Conservation (phyloP, 2,113 vertebrate genomes). For the Rousettus leschenaultii region DNA sequence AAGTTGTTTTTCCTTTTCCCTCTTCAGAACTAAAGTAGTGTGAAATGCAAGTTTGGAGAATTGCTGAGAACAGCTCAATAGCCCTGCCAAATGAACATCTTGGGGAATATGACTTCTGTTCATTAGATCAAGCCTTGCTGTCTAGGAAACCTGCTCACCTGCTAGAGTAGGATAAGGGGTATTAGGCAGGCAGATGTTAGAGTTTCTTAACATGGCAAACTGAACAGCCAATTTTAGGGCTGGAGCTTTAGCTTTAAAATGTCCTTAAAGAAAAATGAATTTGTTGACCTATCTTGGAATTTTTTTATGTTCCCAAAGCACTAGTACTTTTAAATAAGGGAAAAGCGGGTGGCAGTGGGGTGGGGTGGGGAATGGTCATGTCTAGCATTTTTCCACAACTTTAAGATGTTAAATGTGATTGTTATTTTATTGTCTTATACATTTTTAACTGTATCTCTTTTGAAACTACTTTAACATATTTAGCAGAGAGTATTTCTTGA, state of each 20-base stretch:
- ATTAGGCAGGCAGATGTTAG: background rate
- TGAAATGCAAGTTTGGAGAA: conserved; percentile 60
- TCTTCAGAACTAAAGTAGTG: conserved; percentile 48
- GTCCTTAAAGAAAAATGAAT: background rate
- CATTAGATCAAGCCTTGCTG: conserved; percentile 51
- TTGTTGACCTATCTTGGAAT: background rate
- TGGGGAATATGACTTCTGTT: conserved; percentile 41
- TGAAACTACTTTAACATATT: background rate
- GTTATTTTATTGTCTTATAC: background rate
- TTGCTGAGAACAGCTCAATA: conserved; percentile 58
- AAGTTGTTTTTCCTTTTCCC: background rate
- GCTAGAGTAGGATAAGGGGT: background rate
- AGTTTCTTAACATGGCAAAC: background rate
- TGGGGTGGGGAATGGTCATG: background rate
- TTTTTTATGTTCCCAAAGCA: background rate
- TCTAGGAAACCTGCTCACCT: conserved; percentile 31
- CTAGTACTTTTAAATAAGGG: background rate
- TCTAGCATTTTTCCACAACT: background rate
- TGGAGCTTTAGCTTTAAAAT: background rate
- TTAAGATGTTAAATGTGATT: background rate
- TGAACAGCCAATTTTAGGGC: background rate
- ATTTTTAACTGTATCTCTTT: background rate
- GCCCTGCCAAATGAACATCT: conserved; percentile 55
- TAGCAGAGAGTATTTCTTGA: background rate
- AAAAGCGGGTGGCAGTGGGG: background rate